phyloP scores from a whole-genome alignment of 2,113 vertebrate genomes.

The Eptesicus fuscus region DNA sequence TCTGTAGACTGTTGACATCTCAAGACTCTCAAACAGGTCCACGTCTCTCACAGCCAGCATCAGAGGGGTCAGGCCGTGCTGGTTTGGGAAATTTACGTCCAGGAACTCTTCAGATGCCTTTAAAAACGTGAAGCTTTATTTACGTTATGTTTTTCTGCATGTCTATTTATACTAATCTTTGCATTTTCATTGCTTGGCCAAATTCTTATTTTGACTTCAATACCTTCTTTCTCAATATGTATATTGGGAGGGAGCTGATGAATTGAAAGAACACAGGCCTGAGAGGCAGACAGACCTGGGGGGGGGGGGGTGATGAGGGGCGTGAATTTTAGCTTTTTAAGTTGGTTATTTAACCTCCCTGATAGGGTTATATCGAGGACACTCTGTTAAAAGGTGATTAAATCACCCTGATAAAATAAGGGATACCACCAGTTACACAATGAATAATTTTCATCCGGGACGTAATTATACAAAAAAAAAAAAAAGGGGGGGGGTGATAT shows the following conservation, averaged over 20 bases:
- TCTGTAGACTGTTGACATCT: constrained; percentile 73
- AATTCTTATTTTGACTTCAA: constrained; percentile 20
- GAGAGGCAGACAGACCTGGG: neutral
- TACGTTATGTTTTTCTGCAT: neutral
- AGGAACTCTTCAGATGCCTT: constrained; percentile 73
- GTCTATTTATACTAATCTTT: neutral
- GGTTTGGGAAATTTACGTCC: constrained; percentile 81
- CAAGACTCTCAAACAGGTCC: constrained; percentile 81
- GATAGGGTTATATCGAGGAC: neutral
- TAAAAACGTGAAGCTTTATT: constrained; percentile 42
- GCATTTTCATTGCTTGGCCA: neutral
- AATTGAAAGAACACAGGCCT: neutral
- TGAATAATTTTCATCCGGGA: neutral
- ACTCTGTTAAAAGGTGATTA: neutral
- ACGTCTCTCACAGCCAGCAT: constrained; percentile 85
- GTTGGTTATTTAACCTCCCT: neutral
- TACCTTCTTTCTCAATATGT: neutral
- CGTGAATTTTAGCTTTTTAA: neutral
- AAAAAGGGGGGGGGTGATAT: neutral
- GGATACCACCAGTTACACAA: neutral
- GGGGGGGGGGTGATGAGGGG: neutral
- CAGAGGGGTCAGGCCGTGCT: constrained; percentile 79
- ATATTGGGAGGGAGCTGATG: neutral
- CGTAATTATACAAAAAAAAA: constrained; percentile 8
- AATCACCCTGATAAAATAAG: neutral